Base-by-base conservation (phyloP, 2,113 vertebrate genomes). In the Albula goreensis region DNA sequence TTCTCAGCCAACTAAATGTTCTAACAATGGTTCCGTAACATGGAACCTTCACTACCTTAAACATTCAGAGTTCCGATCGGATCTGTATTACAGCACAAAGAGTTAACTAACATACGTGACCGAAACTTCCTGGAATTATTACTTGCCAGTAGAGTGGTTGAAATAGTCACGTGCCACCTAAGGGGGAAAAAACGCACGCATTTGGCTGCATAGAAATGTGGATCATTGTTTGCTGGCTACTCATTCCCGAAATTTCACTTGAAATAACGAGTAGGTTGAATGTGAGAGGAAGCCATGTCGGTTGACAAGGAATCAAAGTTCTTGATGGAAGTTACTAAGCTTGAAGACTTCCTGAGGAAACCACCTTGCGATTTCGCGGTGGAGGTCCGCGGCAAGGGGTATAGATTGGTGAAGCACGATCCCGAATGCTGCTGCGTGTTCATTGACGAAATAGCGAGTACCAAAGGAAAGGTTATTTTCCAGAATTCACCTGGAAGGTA, bases 401-500 rank as follows among this genome's bases (percentile, higher is more conserved):
- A 50, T 87, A 85, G 85, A 8, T 49, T 86, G 17, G 89, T 95
- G 11, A 85, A 63, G 80, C 89, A 83, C 80, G 87, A 93, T 12
- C 41, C 87, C 4, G 88, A 91, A 22, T 2, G 11, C 2, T 91
- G 85, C 83, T 87, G 93, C 84, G 90, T 94, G 51, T 90, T 95
- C 31, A 92, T 93, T 60, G 92, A 94, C 50, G 89, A 93, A 51
- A 86, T 92, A 41, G 0, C 91, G 17, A 87, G 50, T 50, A 79
- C 86, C 51, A 85, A 60, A 0, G 88, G 90, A 52, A 90, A 63
- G 19, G 2, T 94, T 0, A 74, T 90, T 78, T 95, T 95, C 89
- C 87, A 90, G 2, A 87, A 90, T n/a, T 95, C 94, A 0, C 53
- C 88, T 31, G 91, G 93, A 87, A 91, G 93, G 94, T 94, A 85